Percentiles rank a stretch among this genome's conserved stretches.
Evolutionary conservation across 2,113 vertebrate species (phyloP).

Genomic region (Globicephala melas): DNA sequence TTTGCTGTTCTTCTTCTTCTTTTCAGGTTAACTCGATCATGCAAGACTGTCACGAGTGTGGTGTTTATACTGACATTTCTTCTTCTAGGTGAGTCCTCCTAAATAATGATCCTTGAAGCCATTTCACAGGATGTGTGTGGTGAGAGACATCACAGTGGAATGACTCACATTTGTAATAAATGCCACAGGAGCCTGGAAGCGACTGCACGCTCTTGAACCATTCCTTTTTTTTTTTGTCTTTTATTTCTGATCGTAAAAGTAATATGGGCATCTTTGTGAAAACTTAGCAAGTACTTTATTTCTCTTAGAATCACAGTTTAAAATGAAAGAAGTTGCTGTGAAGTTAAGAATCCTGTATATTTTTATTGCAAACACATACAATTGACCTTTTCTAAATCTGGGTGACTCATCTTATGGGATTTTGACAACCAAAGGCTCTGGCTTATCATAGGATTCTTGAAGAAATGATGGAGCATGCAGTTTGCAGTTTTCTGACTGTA

Average conservation of each 20-base stretch:
- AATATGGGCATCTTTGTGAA: neutral
- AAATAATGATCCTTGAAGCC: neutral
- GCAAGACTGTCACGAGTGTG: constrained; percentile 23
- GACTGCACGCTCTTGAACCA: neutral
- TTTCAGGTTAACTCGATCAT: neutral
- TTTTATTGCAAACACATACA: neutral
- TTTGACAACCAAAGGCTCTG: neutral
- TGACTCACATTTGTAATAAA: neutral
- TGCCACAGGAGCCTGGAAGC: neutral
- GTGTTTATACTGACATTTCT: neutral
- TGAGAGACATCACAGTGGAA: too few species aligned
- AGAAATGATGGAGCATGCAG: accelerated
- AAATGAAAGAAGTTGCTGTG: neutral
- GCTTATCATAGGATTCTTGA: neutral
- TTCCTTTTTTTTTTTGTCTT: neutral
- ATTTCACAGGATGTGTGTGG: neutral
- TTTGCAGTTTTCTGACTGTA: too few species aligned
- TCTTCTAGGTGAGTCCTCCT: constrained; percentile 56
- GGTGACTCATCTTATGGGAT: neutral
- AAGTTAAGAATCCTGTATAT: neutral
- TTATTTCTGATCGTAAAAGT: neutral
- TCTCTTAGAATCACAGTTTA: neutral
- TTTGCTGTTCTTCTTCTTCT: neutral
- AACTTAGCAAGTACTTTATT: neutral
- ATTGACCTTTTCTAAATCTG: neutral